Evolutionary conservation across 2,888 invertebrate species (phyloP), one percentile per base, ranked within the genome.

Genomic region (Hypercompe scribonia): DNA sequence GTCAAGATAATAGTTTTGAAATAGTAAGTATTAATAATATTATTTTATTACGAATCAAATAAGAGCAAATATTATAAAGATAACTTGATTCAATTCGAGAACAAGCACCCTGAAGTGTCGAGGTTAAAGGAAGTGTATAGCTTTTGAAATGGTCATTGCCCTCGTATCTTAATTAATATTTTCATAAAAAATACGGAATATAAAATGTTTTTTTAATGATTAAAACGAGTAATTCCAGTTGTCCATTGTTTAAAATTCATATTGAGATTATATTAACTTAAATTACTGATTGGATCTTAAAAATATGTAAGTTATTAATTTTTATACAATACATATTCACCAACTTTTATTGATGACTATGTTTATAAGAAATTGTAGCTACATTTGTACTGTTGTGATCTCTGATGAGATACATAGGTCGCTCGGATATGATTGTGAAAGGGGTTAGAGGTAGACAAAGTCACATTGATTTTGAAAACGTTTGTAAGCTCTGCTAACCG

Each of bases 81-180:
- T 11, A 28, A 13, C 5, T 58, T 58, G 15, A 28, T 10, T 54
- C 54, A 54, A n/a, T 28, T 58, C 58, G 28, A 58, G 28, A 58
- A 28, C 28, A 58, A 2, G 28, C 28, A 28, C 13, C 58, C 58
- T 58, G 13, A 58, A 58, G 58, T 28, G 58, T 58, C 58, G 28
- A 28, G 58, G 58, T 58, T 58, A 58, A 4, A 58, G 28, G 58
- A 58, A 58, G 28, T 58, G 28, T 58, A 13, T 58, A 28, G 15
- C n/a, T 28, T 58, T 58, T 58, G 13, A 58, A 58, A 28, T 28
- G 58, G 54, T 58, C 58, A 58, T 58, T 58, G 58, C 58, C 72
- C 74, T 76, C 50, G 65, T 65, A 64, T n/a, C 73, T 73, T 76
- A 80, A 83, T 81, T 72, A 65, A 18, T 31, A 50, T 65, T 64